phyloP scores from a whole-genome alignment of 2,113 vertebrate species.

The Cavia aperea region DNA sequence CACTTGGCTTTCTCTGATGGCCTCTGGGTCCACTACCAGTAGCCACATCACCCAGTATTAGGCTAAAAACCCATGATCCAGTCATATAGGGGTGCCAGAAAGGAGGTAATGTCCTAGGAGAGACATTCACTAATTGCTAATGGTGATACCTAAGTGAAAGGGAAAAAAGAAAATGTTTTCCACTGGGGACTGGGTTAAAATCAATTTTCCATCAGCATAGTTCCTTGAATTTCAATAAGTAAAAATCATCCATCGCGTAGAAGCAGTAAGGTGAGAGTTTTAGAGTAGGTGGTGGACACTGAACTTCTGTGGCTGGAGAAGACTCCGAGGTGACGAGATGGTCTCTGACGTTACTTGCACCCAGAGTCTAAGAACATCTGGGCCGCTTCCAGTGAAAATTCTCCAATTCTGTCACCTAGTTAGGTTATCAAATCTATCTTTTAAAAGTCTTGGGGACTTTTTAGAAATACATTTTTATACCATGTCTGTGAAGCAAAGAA shows the following conservation, averaged over 20 bases:
- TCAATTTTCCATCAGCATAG: neutral
- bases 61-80: neutral
- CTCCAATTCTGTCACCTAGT: neutral
- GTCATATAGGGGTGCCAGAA: neutral
- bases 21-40: neutral
- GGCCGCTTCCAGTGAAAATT: neutral
- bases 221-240: conserved; percentile 19
- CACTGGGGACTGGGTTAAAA: neutral
- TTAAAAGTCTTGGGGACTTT: neutral
- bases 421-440: neutral
- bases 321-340: neutral
- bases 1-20: neutral
- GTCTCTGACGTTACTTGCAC: neutral
- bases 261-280: neutral
- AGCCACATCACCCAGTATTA: neutral
- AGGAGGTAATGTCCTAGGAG: neutral
- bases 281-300: neutral
- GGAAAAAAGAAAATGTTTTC: neutral
- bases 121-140: neutral
- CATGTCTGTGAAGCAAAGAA: neutral
- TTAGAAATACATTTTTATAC: neutral
- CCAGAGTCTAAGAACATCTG: neutral
- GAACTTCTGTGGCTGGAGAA: neutral
- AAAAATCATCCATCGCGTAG: neutral
- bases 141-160: neutral